Evolutionary conservation across 2,888 invertebrate species (phyloP), one percentile per base, ranked within the genome.

Genomic region (Brassicogethes aeneus): DNA sequence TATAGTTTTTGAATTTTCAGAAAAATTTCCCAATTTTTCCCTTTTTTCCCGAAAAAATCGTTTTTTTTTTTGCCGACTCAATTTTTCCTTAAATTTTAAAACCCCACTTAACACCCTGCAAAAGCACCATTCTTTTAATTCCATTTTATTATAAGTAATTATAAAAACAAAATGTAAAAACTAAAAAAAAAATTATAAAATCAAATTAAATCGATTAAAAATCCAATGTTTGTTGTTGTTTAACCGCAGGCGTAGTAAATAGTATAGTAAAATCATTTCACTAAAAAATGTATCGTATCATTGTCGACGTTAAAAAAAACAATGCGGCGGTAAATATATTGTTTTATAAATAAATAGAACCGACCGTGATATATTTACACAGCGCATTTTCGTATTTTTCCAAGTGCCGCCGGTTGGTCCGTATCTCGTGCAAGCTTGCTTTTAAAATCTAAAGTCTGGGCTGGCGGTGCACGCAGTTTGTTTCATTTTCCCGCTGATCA

Each of bases 401-500:
- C 51, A 48, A 51, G 46, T 44, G 41, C 5, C 23, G 10, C 23
- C 23, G 23, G 5, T 23, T 23, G 23, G 23, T 7, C 23, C 23
- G 23, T 23, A 23, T 23, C 23, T 7, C 23, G 23, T 5, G 23
- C 23, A 10, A 7, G 23, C 23, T 10, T 10, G 23, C 23, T 23
- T 23, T 23, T 23, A 23, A 23, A 5, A 7, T 5, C 23, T 23
- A 5, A 7, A 5, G 23, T 10, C 23, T 7, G 10, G 23, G 5
- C 23, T 23, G 23, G 5, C 23, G 5, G 23, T 23, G 5, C 10
- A 23, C 23, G n/a, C 41, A 42, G 61, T 61, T 61, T 61, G 58
- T 60, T 61, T 59, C 60, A 57, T 51, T 59, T 56, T 56, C 46
- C 49, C 49, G 54, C 50, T 51, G 56, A 23, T 23, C 47, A 61